These are phyloP conservation scores for Philantomba maxwellii DNA, from an alignment of 2,113 vertebrate genomes.

Conservation along the genomic window DNA sequence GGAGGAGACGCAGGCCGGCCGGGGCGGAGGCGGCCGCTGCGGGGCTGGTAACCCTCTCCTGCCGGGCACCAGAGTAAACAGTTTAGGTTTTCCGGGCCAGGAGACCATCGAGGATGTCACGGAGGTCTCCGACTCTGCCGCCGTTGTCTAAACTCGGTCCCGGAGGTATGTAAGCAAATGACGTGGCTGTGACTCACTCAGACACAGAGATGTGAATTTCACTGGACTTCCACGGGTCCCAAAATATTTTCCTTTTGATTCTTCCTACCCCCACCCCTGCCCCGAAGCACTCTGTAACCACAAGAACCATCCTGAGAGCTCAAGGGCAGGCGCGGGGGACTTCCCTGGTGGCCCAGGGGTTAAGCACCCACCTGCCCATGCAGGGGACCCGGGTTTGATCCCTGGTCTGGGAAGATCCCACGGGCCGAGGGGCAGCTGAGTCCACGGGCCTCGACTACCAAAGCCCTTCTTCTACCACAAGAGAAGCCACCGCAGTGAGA, in stretches of 20 bases:
- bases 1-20: not conserved
- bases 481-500: not conserved
- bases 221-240: fast-evolving
- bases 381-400: not conserved
- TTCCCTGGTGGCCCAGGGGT: not conserved
- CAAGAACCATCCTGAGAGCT: not conserved
- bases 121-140: not conserved
- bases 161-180: fast-evolving
- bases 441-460: not conserved
- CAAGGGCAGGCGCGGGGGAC: not conserved
- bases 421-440: not conserved
- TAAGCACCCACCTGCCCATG: not conserved
- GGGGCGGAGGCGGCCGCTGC: fast-evolving
- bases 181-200: fast-evolving
- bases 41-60: too few relatives aligned
- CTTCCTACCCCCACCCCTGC: not conserved
- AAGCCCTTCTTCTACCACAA: not conserved
- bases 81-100: not conserved
- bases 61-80: too few relatives aligned
- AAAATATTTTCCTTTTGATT: not conserved
- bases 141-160: not conserved
- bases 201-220: not conserved
- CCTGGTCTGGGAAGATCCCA: not conserved
- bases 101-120: not conserved
- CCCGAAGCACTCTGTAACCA: fast-evolving